A percentile compares a stretch with the other conserved stretches of the same genome.
These are phyloP conservation scores for Caracal caracal DNA, from an alignment of 2,113 vertebrate species.

Conservation along the genomic window DNA sequence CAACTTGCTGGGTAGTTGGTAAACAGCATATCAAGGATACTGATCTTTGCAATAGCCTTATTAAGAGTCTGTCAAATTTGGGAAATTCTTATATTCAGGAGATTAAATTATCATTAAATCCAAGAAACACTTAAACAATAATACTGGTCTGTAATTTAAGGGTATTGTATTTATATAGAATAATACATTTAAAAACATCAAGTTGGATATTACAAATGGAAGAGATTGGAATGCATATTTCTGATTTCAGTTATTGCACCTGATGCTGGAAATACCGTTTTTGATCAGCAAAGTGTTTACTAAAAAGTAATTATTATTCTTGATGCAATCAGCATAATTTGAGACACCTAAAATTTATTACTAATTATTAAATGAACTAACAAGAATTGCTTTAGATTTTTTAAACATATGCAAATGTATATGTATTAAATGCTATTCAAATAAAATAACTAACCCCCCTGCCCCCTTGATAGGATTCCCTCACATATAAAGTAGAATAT, in stretches of 20 bases:
- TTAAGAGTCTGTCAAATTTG: constrained; percentile 39
- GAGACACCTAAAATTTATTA: constrained; percentile 1
- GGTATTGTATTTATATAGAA: not conserved
- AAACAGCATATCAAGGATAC: not conserved
- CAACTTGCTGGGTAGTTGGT: constrained; percentile 29
- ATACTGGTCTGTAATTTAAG: constrained; percentile 18
- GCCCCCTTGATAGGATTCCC: not conserved
- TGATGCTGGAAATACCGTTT: not conserved
- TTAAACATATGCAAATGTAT: not conserved
- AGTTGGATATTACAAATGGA: not conserved
- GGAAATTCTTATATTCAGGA: constrained; percentile 18
- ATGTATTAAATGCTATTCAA: constrained; percentile 38
- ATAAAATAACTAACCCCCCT: not conserved
- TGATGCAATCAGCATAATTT: constrained; percentile 1
- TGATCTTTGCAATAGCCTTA: constrained; percentile 19
- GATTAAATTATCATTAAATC: constrained; percentile 43
- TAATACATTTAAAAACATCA: not conserved
- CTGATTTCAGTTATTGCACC: not conserved
- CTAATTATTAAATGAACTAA: constrained; percentile 26
- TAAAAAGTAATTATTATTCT: not conserved
- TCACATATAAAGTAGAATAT: constrained; percentile 9
- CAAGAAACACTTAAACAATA: constrained; percentile 26
- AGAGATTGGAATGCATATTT: constrained; percentile 4
- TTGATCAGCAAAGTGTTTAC: not conserved
- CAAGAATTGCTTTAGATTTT: not conserved